A percentile compares a stretch with the other conserved stretches of the same genome.
Conservation (phyloP, 2,113 vertebrate genomes). For the Megaceryle torquata region DNA sequence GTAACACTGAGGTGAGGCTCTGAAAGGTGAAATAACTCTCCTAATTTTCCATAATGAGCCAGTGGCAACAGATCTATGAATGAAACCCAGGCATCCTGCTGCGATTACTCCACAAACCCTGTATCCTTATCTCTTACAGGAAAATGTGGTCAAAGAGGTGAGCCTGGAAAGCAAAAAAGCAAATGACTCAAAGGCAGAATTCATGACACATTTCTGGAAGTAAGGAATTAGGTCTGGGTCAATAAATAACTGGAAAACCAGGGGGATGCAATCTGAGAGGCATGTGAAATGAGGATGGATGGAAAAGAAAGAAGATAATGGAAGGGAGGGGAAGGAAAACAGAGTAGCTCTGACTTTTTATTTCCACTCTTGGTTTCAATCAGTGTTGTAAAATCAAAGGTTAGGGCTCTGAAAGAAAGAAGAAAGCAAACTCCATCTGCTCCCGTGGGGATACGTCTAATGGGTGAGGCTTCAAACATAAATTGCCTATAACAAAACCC, state of each 20-base stretch:
- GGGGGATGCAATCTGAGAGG: conserved; percentile 50
- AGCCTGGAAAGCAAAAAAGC: conserved; percentile 55
- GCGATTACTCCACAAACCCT: conserved; percentile 23
- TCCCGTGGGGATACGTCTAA: background rate
- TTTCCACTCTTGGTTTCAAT: conserved; percentile 66
- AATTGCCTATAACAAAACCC: rapidly evolving
- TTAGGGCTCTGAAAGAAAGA: background rate
- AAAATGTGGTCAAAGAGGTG: conserved; percentile 43
- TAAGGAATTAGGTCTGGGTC: conserved; percentile 61
- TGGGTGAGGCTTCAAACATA: background rate
- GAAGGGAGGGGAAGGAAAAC: conserved; percentile 61
- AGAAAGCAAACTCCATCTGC: background rate
- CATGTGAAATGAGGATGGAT: conserved; percentile 40
- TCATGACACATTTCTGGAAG: conserved; percentile 62
- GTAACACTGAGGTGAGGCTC: conserved; percentile 55
- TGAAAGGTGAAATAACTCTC: conserved; percentile 56
- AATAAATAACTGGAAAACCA: conserved; percentile 60
- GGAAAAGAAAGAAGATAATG: conserved; percentile 63
- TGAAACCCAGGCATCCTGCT: conserved; percentile 57
- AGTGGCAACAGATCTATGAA: conserved; percentile 59
- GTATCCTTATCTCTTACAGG: conserved; percentile 47
- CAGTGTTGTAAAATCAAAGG: conserved; percentile 48
- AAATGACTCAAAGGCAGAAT: conserved; percentile 53
- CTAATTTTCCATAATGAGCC: conserved; percentile 40
- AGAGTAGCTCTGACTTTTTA: conserved; percentile 46